Evolutionary conservation across 2,888 invertebrate species (phyloP), one percentile per base, ranked within the genome.

Genomic region (Brachynemurus nebulosus): DNA sequence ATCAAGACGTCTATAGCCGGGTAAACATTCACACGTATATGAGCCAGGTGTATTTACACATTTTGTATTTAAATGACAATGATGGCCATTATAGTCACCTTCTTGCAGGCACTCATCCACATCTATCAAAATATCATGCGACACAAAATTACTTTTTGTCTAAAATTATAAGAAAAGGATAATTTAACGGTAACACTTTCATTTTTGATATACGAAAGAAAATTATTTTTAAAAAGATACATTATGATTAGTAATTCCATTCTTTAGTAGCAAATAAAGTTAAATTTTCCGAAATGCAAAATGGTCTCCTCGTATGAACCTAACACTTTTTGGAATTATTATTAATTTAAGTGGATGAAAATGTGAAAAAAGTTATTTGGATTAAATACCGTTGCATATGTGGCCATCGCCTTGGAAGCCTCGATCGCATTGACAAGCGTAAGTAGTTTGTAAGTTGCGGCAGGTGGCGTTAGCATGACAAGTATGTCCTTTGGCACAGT

Each of bases 391-490:
- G 70, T 76, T 71, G 67, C 84, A 83, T 53, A 74, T 71, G 58
- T 77, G 71, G 57, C 90, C 90, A 64, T 90, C 83, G 54, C 90
- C 92, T 58, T 80, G 77, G 73, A 86, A 92, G 64, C 93, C 92
- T 64, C 76, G 74, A 67, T 85, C 80, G 68, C 93, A 93, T 60
- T 86, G 83, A 70, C 91, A 93, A 59, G 84, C 80, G 66, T 86
- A 91, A 59, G 85, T 86, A 55, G 89, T 89, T 68, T 84, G 83
- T 61, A 90, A 77, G 69, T 91, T 92, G 70, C 84, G 78, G 70
- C 92, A 93, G 52, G 86, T 83, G 48, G 91, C 90, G 65, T 92
- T 91, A 59, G 75, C 74, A 64, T 92, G 90, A 66, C 92, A 92
- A 60, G 80, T 77, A 69, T 90, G 84, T 45, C 88, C 88, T 71